A percentile compares a stretch with the other conserved stretches of the same genome.
Evolutionary conservation across 2,888 invertebrate species (phyloP).

Genomic region (Tortricodes alternella): DNA sequence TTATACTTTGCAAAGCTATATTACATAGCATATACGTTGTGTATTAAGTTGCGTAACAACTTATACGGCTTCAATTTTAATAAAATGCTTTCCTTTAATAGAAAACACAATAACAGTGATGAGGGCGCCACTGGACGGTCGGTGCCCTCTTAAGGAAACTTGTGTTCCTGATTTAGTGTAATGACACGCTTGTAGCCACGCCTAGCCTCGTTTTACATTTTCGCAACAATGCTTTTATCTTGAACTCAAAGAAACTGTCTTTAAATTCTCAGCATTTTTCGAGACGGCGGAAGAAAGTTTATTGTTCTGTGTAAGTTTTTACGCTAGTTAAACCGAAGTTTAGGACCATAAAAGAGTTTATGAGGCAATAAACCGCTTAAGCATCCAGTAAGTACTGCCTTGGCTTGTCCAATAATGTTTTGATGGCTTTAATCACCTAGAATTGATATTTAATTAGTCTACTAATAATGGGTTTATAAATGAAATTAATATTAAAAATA

Average conservation of each 20-base stretch:
- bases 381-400: too few relatives aligned
- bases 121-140: too few relatives aligned
- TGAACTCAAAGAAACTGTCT: not conserved
- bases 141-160: not conserved
- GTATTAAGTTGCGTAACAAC: too few relatives aligned
- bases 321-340: not conserved
- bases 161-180: not conserved
- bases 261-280: conserved; percentile 2
- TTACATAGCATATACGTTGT: too few relatives aligned
- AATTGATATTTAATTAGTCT: too few relatives aligned
- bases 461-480: too few relatives aligned
- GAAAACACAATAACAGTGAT: too few relatives aligned
- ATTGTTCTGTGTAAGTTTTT: not conserved
- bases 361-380: not conserved
- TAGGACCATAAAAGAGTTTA: not conserved
- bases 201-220: not conserved
- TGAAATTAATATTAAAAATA: too few relatives aligned
- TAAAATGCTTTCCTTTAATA: too few relatives aligned
- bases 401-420: not conserved
- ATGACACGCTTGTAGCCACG: not conserved
- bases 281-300: not conserved
- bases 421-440: not conserved
- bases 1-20: too few relatives aligned
- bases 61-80: too few relatives aligned
- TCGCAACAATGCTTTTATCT: not conserved